Base-by-base conservation (phyloP, 2,888 invertebrate species). In the Eupithecia inturbata region DNA sequence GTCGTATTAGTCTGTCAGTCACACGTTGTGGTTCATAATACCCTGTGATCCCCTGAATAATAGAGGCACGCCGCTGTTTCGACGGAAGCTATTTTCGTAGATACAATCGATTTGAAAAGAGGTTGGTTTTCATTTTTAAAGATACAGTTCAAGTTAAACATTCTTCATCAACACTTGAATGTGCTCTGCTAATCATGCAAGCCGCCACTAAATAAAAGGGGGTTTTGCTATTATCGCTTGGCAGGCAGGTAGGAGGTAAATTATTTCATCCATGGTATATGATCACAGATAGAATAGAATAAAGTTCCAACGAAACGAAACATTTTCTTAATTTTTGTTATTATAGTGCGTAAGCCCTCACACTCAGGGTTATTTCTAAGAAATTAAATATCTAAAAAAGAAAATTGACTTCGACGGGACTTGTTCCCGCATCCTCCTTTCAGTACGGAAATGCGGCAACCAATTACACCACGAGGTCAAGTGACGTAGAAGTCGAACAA, bases 41-140 rank as follows among this genome's bases (percentile, higher is more conserved):
- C 67, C 62, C 66, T n/a, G n/a, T 75, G 69, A 72, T 70, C 72
- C 53, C 10, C 28, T 72, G 63, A 75, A 67, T 72, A 70, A 75
- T 70, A 57, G 14, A 16, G 39, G 62, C 33, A 49, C 57, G 66
- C 69, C 62, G 36, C 64, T 41, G 74, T 53, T 70, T 63, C 39
- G 31, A 70, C 45, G 66, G 41, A 28, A 68, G 67, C 67, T 73
- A 72, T 6, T 26, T 53, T 53, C 49, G 49, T 53, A 53, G 49
- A 53, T 41, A 45, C 49, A 66, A 69, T 73, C 68, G 68, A 68
- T 72, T 64, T 33, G 9, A 19, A 36, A 33, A 28, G 16, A 6
- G 1, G 16, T 16, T 28, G 31, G 1, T 62, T 28, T 62, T 9
- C 60, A 16, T 60, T 26, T 9, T 53, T 10, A 12, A 22, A 53